These are phyloP conservation scores for Agriopis leucophaearia DNA, from an alignment of 2,888 invertebrate genomes.

Conservation along the genomic window DNA sequence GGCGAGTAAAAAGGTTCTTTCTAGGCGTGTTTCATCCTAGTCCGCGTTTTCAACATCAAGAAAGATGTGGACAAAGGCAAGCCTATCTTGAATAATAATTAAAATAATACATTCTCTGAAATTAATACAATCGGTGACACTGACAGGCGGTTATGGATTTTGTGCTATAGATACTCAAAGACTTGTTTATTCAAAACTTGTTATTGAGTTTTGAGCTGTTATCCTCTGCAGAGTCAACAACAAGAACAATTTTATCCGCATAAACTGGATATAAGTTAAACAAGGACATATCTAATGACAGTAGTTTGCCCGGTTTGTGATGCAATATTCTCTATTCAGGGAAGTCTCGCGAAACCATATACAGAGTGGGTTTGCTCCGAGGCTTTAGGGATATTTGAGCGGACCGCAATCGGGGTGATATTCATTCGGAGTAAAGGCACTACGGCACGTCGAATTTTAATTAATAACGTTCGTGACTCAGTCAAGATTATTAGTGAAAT, in stretches of 20 bases:
- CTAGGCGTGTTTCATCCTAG: too few relatives aligned
- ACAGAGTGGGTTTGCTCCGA: slow-evolving; percentile 16
- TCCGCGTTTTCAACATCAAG: too few relatives aligned
- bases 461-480: slow-evolving; percentile 39
- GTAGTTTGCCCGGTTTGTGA: slow-evolving; percentile 40
- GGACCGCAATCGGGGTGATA: slow-evolving; percentile 23
- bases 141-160: slow-evolving; percentile 14
- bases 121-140: slow-evolving; percentile 14
- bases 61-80: too few relatives aligned
- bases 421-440: slow-evolving; percentile 23
- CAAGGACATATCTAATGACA: slow-evolving; percentile 45
- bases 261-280: slow-evolving; percentile 45
- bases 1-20: too few relatives aligned
- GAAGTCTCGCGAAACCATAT: slow-evolving; percentile 26
- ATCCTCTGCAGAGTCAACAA: slow-evolving; percentile 39
- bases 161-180: neutral
- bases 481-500: slow-evolving; percentile 36
- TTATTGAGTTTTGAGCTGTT: slow-evolving; percentile 35
- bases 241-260: slow-evolving; percentile 43
- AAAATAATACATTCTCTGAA: neutral
- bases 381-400: slow-evolving; percentile 17
- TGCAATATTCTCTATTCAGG: slow-evolving; percentile 33
- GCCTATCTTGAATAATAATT: too few relatives aligned
- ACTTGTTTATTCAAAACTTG: slow-evolving; percentile 31
- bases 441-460: slow-evolving; percentile 34